These are phyloP conservation scores for Oeneis ivallda DNA, from an alignment of 2,888 invertebrate species.

Conservation along the genomic window DNA sequence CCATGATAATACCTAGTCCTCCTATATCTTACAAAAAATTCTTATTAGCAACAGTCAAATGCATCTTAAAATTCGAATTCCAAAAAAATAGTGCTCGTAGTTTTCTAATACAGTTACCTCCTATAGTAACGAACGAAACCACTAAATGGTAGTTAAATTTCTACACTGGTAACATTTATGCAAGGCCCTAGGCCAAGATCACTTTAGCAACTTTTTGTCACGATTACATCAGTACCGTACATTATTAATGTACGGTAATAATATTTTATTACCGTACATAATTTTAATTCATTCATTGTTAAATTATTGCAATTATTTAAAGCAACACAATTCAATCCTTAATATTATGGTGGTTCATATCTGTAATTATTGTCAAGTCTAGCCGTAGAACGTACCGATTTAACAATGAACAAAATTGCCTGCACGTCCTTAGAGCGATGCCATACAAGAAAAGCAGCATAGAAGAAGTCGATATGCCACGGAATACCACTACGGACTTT, in stretches of 20 bases:
- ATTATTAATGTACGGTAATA: no score
- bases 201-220: constrained; percentile 15
- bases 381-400: not conserved
- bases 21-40: constrained; percentile 10
- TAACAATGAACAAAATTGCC: not conserved
- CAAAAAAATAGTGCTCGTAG: constrained; percentile 22
- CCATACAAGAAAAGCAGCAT: no score
- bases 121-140: constrained; percentile 27
- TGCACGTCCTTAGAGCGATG: not conserved
- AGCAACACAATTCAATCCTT: not conserved
- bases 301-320: not conserved
- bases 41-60: constrained; percentile 23
- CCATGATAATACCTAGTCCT: not conserved
- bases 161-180: constrained; percentile 25
- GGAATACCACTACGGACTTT: no score
- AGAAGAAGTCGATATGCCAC: no score
- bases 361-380: constrained; percentile 4
- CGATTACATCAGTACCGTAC: not conserved
- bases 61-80: constrained; percentile 34
- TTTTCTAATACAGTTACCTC: constrained; percentile 20
- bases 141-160: constrained; percentile 20
- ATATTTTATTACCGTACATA: no score
- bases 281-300: no score
- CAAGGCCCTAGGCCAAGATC: constrained; percentile 2
- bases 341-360: not conserved